Base-by-base conservation (phyloP, 2,888 invertebrate species). In the Drosophila picticornis region DNA sequence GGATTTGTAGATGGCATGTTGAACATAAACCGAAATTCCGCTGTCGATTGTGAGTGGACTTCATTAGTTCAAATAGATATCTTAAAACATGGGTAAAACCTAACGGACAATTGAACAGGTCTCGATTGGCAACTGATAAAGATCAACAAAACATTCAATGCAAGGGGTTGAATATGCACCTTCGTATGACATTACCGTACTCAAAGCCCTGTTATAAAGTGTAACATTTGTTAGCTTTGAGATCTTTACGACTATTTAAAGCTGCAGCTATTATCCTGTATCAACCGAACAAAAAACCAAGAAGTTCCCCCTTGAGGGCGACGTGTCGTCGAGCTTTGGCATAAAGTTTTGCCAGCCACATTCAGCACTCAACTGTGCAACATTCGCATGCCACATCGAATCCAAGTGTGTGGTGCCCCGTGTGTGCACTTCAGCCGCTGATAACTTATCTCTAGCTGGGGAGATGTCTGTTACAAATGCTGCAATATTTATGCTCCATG, bases 391-490 rank as follows among this genome's bases (percentile, higher is more conserved):
- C 70, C 83, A 63, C 67, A 82, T 68, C 57, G 65, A 68, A 71
- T 66, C 59, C 65, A 52, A 82, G 72, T 68, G 63, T 71, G 69
- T 87, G 67, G 36, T 70, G 77, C 74, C 84, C 77, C 90, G 69
- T 77, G 90, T 81, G 90, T 82, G 88, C 85, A 89, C 69, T 85
- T 89, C 63, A 71, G 64, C 58, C 62, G 72, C 84, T 68, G 84
- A 85, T 85, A 85, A 85, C 55, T 82, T 85, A 84, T 84, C 84
- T 81, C 43, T 32, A 60, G 65, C 80, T 66, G 66, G 72, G 77
- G 75, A 73, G 53, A 72, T 85, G 86, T 86, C 86, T 86, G 83
- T 79, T 76, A 77, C 86, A 90, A 87, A 88, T 87, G 86, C 83
- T 87, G 86, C 86, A 83, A 87, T 87, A 87, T 87, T 87, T 87